A percentile compares a stretch with the other conserved stretches of the same genome.
Conservation (phyloP, 2,113 vertebrate species). For the Anguilla rostrata region DNA sequence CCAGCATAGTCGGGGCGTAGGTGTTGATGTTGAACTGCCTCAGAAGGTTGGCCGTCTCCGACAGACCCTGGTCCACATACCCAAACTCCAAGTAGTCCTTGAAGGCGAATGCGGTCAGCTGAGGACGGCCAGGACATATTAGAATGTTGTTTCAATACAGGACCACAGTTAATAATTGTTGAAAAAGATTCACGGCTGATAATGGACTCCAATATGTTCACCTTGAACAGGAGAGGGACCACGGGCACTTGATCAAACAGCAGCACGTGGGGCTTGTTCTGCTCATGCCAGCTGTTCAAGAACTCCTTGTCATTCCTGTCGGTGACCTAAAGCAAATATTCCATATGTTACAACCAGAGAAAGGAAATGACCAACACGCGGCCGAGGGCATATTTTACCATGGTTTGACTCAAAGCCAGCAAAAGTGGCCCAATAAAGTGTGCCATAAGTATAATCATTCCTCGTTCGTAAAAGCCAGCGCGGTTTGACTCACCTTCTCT, state of each 20-base stretch:
- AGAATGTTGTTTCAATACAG: neutral
- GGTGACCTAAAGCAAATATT: conserved; percentile 75
- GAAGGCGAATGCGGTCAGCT: conserved; percentile 89
- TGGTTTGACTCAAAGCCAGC: neutral
- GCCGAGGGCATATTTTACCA: neutral
- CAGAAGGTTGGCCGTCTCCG: conserved; percentile 77
- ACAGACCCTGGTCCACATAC: conserved; percentile 82
- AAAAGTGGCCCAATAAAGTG: neutral
- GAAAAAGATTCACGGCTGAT: neutral
- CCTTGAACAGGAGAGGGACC: conserved; percentile 87
- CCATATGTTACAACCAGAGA: neutral
- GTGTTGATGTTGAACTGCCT: conserved; percentile 86
- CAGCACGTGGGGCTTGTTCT: conserved; percentile 91
- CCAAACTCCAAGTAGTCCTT: conserved; percentile 91
- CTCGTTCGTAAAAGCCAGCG: neutral
- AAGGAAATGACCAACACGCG: neutral
- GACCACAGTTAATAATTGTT: neutral
- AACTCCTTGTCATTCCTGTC: conserved; percentile 84
- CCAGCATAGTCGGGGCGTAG: conserved; percentile 83
- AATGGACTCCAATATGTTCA: conserved; percentile 49
- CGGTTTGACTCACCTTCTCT: conserved; percentile 73
- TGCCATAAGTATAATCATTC: neutral
- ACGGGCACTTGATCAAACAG: conserved; percentile 86
- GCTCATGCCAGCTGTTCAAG: conserved; percentile 86
- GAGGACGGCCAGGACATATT: conserved; percentile 20